phyloP scores from a whole-genome alignment of 1,140 invertebrate genomes.

The Drosophila simulans region DNA sequence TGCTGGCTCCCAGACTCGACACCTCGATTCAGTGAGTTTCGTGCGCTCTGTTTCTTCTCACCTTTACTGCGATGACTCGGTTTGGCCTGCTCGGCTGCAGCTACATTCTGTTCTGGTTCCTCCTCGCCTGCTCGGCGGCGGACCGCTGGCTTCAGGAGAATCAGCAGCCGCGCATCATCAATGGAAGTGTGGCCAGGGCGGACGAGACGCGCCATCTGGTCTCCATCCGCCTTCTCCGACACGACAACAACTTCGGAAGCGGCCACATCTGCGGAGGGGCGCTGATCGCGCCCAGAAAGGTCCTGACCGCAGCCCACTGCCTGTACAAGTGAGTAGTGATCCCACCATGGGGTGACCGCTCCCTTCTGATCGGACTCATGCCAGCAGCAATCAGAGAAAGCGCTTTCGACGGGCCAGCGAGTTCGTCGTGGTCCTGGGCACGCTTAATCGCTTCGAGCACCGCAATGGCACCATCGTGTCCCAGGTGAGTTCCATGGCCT shows the following conservation, averaged over 20 bases:
- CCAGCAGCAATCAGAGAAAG: slow-evolving; percentile 53
- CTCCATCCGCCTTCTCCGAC: slow-evolving; percentile 67
- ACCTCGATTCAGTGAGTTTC: slow-evolving; percentile 24
- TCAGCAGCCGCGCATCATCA: slow-evolving; percentile 68
- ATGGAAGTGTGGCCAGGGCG: slow-evolving; percentile 57
- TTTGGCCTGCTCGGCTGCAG: slow-evolving; percentile 5
- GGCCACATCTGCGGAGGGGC: slow-evolving; percentile 84
- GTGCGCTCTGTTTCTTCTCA: slow-evolving; percentile 20
- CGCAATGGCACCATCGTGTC: slow-evolving; percentile 69
- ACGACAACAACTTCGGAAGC: slow-evolving; percentile 71
- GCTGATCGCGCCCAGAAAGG: slow-evolving; percentile 77
- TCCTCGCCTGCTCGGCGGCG: not conserved
- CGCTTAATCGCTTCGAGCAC: slow-evolving; percentile 70
- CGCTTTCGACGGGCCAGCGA: slow-evolving; percentile 71
- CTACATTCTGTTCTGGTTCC: not conserved
- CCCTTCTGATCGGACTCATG: not conserved
- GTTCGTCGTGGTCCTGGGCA: slow-evolving; percentile 77
- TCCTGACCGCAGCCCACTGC: slow-evolving; percentile 85
- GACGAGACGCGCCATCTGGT: slow-evolving; percentile 74
- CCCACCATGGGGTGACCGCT: no score
- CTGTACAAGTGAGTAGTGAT: slow-evolving; percentile 78
- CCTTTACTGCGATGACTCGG: slow-evolving; percentile 3
- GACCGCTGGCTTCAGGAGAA: not conserved
- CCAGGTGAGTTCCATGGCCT: slow-evolving; percentile 73
- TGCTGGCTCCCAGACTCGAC: slow-evolving; percentile 10